phyloP scores from a whole-genome alignment of 30 jellyfish, hydroid and myxozoan species.

The Turritopsis rubra region DNA sequence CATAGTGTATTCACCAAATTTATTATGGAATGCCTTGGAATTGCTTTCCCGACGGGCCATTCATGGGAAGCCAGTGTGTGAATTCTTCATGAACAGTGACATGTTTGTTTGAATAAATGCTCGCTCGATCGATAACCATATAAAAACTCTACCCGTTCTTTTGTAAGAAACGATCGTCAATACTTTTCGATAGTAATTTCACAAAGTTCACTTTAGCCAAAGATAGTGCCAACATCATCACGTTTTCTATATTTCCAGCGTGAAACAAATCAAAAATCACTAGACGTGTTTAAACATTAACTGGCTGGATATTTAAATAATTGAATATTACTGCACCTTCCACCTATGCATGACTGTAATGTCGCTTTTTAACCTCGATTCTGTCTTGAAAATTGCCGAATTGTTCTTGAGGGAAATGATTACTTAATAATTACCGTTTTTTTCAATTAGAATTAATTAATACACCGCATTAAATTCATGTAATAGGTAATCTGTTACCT shows the following conservation, averaged over 20 bases:
- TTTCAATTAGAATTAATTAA: too few relatives aligned
- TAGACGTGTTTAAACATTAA: too few relatives aligned
- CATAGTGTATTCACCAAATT: slow-evolving; percentile 11
- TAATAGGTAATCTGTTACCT: too few relatives aligned
- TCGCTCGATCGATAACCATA: slow-evolving; percentile 32
- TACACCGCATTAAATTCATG: too few relatives aligned
- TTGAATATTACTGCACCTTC: too few relatives aligned
- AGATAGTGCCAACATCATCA: slow-evolving; percentile 70
- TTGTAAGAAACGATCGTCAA: slow-evolving; percentile 41
- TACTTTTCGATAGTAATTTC: slow-evolving; percentile 63
- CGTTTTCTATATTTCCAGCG: neutral
- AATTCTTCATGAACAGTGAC: neutral
- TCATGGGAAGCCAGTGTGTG: neutral
- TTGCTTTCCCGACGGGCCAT: neutral
- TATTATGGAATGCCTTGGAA: neutral
- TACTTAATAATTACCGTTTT: too few relatives aligned
- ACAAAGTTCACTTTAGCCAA: slow-evolving; percentile 72
- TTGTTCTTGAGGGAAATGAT: too few relatives aligned
- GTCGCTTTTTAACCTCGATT: too few relatives aligned
- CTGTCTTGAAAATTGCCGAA: too few relatives aligned
- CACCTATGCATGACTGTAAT: too few relatives aligned
- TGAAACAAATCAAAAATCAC: neutral
- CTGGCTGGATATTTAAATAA: too few relatives aligned
- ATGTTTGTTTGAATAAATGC: neutral
- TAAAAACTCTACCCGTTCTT: slow-evolving; percentile 44